Evolutionary conservation across 2,113 vertebrate species (phyloP).

Genomic region (Sialia sialis): DNA sequence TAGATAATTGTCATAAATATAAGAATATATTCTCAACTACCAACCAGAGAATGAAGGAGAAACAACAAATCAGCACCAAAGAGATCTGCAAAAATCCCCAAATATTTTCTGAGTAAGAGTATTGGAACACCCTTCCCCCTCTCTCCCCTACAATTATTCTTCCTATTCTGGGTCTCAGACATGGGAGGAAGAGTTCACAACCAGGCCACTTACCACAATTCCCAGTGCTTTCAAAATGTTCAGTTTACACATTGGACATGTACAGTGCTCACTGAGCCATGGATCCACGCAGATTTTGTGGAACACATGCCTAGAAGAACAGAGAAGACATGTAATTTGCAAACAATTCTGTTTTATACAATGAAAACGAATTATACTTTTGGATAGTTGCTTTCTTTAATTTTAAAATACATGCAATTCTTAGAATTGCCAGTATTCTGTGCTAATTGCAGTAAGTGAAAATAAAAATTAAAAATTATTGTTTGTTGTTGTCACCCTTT

Average conservation of each 20-base stretch:
- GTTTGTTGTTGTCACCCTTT: neutral
- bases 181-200: neutral
- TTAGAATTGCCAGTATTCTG: neutral
- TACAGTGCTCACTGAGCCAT: conserved; percentile 97
- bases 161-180: neutral
- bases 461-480: neutral
- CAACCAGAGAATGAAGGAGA: neutral
- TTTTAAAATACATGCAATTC: neutral
- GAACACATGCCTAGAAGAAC: conserved; percentile 89
- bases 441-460: neutral
- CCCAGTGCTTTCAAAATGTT: conserved; percentile 98
- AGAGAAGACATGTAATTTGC: neutral
- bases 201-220: conserved; percentile 83
- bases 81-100: neutral
- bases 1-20: neutral
- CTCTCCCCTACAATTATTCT: neutral
- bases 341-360: neutral
- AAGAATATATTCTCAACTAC: neutral
- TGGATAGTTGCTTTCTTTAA: neutral
- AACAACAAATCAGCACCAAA: neutral
- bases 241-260: conserved; percentile 98
- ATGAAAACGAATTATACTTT: neutral
- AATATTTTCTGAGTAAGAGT: neutral
- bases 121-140: neutral
- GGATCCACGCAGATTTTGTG: conserved; percentile 97